phyloP scores from a whole-genome alignment of 1,140 invertebrate genomes.

The Leucophenga varia region DNA sequence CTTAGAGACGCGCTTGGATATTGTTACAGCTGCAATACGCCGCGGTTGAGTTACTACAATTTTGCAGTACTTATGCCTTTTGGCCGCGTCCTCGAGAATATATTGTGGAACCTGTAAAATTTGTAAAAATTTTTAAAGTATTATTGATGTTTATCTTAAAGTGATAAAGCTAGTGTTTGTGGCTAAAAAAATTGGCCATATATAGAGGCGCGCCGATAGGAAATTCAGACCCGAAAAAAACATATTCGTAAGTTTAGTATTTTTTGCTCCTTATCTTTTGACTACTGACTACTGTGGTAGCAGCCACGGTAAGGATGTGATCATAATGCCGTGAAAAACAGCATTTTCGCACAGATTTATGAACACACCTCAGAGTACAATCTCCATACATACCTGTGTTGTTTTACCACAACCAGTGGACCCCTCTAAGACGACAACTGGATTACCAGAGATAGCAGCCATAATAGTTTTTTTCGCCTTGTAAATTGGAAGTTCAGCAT shows the following conservation, averaged over 20 bases:
- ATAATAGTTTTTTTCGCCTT: conserved; percentile 34
- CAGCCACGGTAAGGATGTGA: too few relatives aligned
- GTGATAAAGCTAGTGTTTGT: neutral
- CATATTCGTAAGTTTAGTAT: neutral
- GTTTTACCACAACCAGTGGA: conserved; percentile 77
- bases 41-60: conserved; percentile 91
- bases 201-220: too few relatives aligned
- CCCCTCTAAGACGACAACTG: conserved; percentile 45
- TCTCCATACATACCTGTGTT: conserved; percentile 64
- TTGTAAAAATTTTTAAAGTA: neutral
- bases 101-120: conserved; percentile 75
- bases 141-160: neutral
- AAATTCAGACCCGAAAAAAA: neutral
- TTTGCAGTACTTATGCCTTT: conserved; percentile 61
- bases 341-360: neutral
- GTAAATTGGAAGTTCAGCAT: conserved; percentile 39
- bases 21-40: conserved; percentile 84
- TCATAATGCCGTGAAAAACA: neutral
- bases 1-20: conserved; percentile 79
- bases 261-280: too few relatives aligned
- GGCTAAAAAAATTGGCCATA: too few relatives aligned
- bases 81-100: conserved; percentile 78
- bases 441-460: conserved; percentile 26
- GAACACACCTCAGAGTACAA: too few relatives aligned
- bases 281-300: too few relatives aligned